These are phyloP conservation scores for Pygocentrus nattereri DNA, from an alignment of 2,797 vertebrate genomes.

Conservation along the genomic window DNA sequence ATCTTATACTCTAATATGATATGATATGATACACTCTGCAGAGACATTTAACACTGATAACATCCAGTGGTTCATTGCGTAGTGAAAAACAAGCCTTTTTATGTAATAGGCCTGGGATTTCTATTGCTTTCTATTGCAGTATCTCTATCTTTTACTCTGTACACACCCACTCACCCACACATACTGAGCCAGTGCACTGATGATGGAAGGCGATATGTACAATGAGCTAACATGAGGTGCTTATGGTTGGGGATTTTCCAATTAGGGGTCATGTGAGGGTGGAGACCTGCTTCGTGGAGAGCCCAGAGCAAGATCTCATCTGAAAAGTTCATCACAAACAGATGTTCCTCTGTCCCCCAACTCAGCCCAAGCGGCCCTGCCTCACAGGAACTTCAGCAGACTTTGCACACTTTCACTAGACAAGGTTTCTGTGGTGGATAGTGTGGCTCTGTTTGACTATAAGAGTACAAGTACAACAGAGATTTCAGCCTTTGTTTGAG, in stretches of 20 bases:
- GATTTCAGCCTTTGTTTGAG: not conserved
- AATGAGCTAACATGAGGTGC: constrained; percentile 7
- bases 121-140: not conserved
- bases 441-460: not conserved
- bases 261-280: constrained; percentile 26
- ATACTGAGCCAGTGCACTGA: not conserved
- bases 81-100: no score
- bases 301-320: constrained; percentile 35
- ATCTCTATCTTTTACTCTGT: not conserved
- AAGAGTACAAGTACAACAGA: not conserved
- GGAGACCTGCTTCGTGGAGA: constrained; percentile 11
- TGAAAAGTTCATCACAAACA: constrained; percentile 52
- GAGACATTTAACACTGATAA: no score
- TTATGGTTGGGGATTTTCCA: constrained; percentile 44
- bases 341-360: constrained; percentile 29
- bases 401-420: not conserved
- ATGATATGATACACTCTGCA: no score
- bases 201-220: constrained; percentile 12
- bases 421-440: not conserved
- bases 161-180: not conserved
- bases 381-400: constrained; percentile 23
- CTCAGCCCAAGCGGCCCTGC: constrained; percentile 18
- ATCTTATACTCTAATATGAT: no score
- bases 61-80: no score
- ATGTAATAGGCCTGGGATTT: no score